Base-by-base conservation (phyloP, 2,888 invertebrate genomes). In the Scaptomyza polygonia region DNA sequence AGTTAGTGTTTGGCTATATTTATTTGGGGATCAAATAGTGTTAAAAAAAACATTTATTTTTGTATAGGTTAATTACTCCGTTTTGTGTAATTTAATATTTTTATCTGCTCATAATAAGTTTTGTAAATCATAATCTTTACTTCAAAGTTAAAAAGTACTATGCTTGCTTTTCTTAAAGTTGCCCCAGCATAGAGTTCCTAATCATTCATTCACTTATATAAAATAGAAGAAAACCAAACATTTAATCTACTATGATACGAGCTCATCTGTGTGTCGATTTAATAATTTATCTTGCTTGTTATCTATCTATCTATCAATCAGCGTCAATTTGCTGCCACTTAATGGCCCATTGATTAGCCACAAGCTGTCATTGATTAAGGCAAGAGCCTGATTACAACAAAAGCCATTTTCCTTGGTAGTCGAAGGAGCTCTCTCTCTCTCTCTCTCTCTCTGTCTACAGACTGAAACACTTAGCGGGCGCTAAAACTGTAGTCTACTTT, bases 301-400 rank as follows among this genome's bases (percentile, higher is more conserved):
- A 40, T 57, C 64, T 57, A n/a, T 53, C 55, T 51, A 72, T 61
- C n/a, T n/a, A n/a, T 21, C 52, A 73, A 62, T 76, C 77, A 62
- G 77, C 30, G 62, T 47, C 56, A 77, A 74, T 76, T 66, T 45
- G 67, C 43, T 72, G 77, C 52, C 72, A 72, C 58, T 72, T 67
- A 76, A 47, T 72, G 73, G 67, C 55, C 42, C 40, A 65, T 72
- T 68, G 65, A 77, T 77, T 79, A 59, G 59, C 77, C 80, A 49
- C 80, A 72, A 61, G 62, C 68, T 76, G 77, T 58, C 77, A 66
- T 66, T 72, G 68, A 77, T 74, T 67, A 63, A 45, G 8, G 9
- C 27, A 16, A 14, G 51, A 44, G 65, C 49, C 36, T 51, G 72
- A 55, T 54, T 61, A 58, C 16, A 66, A 61, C 59, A 70, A 69